Evolutionary conservation across 2,113 vertebrate genomes (phyloP).

Genomic region (Pedionomus torquatus): DNA sequence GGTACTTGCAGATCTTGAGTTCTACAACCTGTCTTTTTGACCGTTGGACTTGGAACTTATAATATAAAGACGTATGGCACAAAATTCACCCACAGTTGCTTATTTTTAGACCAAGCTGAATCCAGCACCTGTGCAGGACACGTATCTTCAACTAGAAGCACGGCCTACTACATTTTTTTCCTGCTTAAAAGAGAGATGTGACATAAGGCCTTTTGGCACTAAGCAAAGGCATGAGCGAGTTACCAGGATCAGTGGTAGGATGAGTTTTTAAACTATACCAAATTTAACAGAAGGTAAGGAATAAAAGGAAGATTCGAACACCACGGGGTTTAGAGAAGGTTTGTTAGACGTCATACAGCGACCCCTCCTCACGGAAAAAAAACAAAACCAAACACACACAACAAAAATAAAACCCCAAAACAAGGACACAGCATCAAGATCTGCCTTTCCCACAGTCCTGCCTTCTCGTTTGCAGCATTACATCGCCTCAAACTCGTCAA

Average conservation of each 20-base stretch:
- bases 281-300: not conserved
- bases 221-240: conserved; percentile 54
- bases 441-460: conserved; percentile 63
- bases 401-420: not conserved
- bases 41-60: not conserved
- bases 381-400: not conserved
- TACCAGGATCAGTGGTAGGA: not conserved
- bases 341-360: conserved; percentile 37
- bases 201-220: conserved; percentile 79
- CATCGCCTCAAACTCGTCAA: conserved; percentile 97
- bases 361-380: conserved; percentile 70
- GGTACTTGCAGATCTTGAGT: not conserved
- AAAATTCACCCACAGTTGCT: conserved; percentile 35
- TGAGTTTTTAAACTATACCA: not conserved
- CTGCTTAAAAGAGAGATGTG: conserved; percentile 23
- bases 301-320: not conserved
- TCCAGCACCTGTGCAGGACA: conserved; percentile 19
- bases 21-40: not conserved
- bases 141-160: not conserved
- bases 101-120: conserved; percentile 16
- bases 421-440: conserved; percentile 49
- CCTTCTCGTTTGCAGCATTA: conserved; percentile 56
- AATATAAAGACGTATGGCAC: conserved; percentile 71
- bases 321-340: conserved; percentile 15
- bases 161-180: not conserved